Evolutionary conservation across 64 coral and sea anemone genomes (phyloP).

Genomic region (Catalaphyllia jardinei): DNA sequence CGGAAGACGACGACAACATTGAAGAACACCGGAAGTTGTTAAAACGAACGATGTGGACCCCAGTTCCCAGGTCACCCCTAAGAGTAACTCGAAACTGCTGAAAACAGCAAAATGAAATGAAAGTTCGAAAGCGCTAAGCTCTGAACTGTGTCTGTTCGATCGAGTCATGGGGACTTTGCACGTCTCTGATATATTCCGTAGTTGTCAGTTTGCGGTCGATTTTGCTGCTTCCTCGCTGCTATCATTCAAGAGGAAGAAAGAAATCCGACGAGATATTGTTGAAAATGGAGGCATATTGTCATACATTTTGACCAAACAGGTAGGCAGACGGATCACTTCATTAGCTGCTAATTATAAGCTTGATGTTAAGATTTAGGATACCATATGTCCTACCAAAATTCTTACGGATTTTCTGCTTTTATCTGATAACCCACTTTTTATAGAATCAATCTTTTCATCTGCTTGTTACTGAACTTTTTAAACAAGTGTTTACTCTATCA

Average conservation of each 20-base stretch:
- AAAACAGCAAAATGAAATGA: not conserved
- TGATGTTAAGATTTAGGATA: too few species aligned
- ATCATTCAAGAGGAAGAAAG: slow-evolving; percentile 81
- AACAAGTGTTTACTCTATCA: too few species aligned
- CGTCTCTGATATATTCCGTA: slow-evolving; percentile 48
- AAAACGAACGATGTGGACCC: not conserved
- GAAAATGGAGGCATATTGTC: slow-evolving; percentile 74
- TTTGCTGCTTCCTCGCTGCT: slow-evolving; percentile 47
- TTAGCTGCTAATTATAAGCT: too few species aligned
- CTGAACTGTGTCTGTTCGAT: not conserved
- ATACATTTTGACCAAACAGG: slow-evolving; percentile 80
- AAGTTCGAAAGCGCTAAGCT: not conserved
- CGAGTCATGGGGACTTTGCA: not conserved
- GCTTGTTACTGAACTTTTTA: too few species aligned
- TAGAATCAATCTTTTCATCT: too few species aligned
- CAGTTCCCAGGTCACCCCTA: not conserved
- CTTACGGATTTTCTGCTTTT: too few species aligned
- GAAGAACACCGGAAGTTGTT: not conserved
- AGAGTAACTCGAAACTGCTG: not conserved
- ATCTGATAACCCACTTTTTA: too few species aligned
- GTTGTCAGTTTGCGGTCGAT: slow-evolving; percentile 64
- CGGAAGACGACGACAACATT: not conserved
- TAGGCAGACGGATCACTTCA: not conserved
- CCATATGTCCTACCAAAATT: too few species aligned
- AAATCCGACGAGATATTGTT: slow-evolving; percentile 70